Evolutionary conservation across 2,888 invertebrate species (phyloP), one percentile per base, ranked within the genome.

Genomic region (Andrena dorsata): DNA sequence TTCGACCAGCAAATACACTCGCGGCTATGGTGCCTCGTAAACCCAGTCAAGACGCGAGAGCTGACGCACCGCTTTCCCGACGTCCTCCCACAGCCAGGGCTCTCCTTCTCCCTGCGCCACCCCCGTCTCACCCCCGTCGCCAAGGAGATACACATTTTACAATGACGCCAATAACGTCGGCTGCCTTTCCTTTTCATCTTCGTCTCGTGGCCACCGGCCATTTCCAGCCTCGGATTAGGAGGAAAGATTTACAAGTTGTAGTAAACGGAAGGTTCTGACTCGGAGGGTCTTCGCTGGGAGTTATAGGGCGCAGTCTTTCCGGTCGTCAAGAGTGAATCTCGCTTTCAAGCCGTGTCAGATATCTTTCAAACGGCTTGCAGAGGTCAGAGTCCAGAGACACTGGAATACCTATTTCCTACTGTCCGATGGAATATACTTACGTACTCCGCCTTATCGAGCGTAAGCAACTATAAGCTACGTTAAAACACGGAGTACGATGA

Each of bases 1-100:
- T 90, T 88, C 85, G 89, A 88, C 90, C 88, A 87, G 89, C 89
- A 89, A 91, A 91, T 90, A 90, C 89, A 89, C 90, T 90, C 88
- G 88, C 86, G 86, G 86, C 89, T 89, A 87, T 61, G 86, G 77
- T 84, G 85, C 86, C 89, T 89, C 89, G 88, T 90, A 90, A 91
- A 91, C 88, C 82, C 86, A 81, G 76, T 64, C 80, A 71, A 83
- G 77, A 80, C 76, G 76, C 73, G 78, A 26, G 10, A 84, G 87
- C 87, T 84, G 87, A 87, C 87, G 85, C 83, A 82, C 78, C 82
- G 85, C 56, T 87, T 87, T 84, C 75, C 64, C 64, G 69, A 61
- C 76, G 56, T 64, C 63, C 69, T 69, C 49, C 49, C 51, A 35
- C 68, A 75, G 68, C 26, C 60, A 32, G 35, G 71, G 69, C 2